Evolutionary conservation across 2,113 vertebrate species (phyloP).

Genomic region (Potamarius usumacintae): DNA sequence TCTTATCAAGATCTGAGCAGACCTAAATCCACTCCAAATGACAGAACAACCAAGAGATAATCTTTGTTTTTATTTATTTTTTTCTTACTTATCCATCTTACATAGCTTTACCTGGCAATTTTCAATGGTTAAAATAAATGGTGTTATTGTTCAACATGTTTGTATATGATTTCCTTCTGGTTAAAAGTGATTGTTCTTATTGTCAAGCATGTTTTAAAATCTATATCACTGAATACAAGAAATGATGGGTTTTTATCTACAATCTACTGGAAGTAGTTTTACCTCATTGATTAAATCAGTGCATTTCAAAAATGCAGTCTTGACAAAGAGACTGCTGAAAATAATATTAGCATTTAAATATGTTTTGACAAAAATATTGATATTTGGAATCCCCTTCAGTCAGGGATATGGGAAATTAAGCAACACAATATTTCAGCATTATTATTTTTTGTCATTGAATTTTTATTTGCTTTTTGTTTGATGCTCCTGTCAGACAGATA

Average conservation of each 20-base stretch:
- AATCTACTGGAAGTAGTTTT: neutral
- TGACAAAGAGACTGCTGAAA: neutral
- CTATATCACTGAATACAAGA: neutral
- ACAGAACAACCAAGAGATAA: slow-evolving; percentile 30
- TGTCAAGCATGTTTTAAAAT: neutral
- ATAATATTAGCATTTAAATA: neutral
- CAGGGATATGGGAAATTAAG: neutral
- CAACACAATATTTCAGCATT: neutral
- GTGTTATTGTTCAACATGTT: slow-evolving; percentile 5
- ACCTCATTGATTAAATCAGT: neutral
- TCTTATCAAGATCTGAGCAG: slow-evolving; percentile 24
- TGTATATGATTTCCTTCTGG: neutral
- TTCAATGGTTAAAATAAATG: neutral
- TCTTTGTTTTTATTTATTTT: neutral
- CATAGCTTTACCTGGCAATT: slow-evolving; percentile 1
- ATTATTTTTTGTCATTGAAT: neutral
- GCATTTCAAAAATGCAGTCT: neutral
- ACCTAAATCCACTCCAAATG: slow-evolving; percentile 4
- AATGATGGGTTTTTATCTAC: neutral
- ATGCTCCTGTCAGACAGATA: neutral
- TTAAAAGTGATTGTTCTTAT: neutral
- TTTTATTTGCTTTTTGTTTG: neutral
- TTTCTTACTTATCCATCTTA: neutral
- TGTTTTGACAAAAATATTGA: neutral
- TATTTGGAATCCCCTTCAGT: neutral